Evolutionary conservation across 2,888 invertebrate species (phyloP).

Genomic region (Lasius fuliginosus): DNA sequence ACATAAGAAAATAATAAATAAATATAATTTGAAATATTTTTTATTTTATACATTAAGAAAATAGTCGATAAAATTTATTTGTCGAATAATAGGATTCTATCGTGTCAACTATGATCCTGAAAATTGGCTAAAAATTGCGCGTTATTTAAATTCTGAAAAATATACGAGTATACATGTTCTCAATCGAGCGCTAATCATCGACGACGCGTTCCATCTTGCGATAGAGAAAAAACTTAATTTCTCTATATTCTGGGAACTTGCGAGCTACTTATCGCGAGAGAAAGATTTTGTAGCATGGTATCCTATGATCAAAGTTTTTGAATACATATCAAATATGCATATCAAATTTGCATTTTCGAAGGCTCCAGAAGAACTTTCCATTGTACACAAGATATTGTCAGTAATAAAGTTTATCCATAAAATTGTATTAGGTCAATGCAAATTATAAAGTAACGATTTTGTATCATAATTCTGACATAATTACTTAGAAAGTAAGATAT

Average conservation of each 20-base stretch:
- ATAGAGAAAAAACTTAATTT: not conserved
- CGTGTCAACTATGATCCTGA: not conserved
- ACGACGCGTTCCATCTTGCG: not conserved
- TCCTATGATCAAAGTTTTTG: conserved; percentile 2
- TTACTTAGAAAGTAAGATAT: not conserved
- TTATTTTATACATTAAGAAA: too few species aligned
- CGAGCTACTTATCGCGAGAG: not conserved
- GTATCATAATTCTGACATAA: too few species aligned
- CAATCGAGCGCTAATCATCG: not conserved
- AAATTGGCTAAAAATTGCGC: not conserved
- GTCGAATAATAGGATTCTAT: not conserved
- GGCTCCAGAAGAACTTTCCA: too few species aligned
- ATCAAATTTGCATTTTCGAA: not conserved
- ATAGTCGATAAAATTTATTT: not conserved
- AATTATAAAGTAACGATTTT: too few species aligned
- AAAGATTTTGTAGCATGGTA: not conserved
- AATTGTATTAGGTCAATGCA: too few species aligned
- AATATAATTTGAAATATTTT: too few species aligned
- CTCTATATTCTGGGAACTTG: not conserved
- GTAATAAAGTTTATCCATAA: too few species aligned
- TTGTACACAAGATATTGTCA: too few species aligned
- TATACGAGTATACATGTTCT: not conserved
- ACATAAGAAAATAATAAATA: too few species aligned
- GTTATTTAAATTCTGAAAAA: not conserved
- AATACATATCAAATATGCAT: not conserved